Conservation (phyloP, 2,888 invertebrate species). For the Unio pictorum region DNA sequence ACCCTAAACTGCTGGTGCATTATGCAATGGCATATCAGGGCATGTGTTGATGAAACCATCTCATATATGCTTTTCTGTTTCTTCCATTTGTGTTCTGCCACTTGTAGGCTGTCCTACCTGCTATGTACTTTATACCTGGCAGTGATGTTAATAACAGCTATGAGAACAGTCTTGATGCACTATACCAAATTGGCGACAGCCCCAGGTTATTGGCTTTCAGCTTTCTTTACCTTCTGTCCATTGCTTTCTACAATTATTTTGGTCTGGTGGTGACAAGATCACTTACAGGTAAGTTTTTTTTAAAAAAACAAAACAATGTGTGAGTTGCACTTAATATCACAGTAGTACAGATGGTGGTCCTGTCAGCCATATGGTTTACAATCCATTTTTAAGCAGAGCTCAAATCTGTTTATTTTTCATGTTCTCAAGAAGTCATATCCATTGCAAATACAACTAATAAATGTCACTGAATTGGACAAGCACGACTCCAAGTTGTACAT, state of each 20-base stretch:
- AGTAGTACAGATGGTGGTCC: neutral
- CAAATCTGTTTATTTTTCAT: no score
- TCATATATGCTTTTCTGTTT: neutral
- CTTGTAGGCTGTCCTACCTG: constrained; percentile 60
- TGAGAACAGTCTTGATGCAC: constrained; percentile 65
- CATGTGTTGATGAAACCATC: neutral
- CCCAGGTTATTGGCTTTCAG: constrained; percentile 55
- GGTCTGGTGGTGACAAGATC: constrained; percentile 64
- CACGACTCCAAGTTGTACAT: no score
- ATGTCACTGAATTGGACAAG: no score
- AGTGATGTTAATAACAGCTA: constrained; percentile 58
- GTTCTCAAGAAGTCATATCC: no score
- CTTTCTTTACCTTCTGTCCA: constrained; percentile 60
- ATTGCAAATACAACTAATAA: no score
- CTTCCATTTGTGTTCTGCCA: constrained; percentile 3
- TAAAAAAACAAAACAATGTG: neutral
- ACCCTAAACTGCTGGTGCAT: no score
- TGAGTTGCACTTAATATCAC: neutral
- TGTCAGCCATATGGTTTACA: neutral
- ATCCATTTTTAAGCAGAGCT: neutral
- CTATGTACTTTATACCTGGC: constrained; percentile 64
- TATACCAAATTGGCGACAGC: constrained; percentile 60
- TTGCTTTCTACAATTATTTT: constrained; percentile 68
- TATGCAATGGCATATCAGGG: no score
- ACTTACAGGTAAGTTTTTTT: constrained; percentile 52